Percentiles rank a stretch among this genome's conserved stretches.
These are phyloP conservation scores for Elymnias hypermnestra DNA, from an alignment of 1,140 invertebrate genomes.

Conservation along the genomic window DNA sequence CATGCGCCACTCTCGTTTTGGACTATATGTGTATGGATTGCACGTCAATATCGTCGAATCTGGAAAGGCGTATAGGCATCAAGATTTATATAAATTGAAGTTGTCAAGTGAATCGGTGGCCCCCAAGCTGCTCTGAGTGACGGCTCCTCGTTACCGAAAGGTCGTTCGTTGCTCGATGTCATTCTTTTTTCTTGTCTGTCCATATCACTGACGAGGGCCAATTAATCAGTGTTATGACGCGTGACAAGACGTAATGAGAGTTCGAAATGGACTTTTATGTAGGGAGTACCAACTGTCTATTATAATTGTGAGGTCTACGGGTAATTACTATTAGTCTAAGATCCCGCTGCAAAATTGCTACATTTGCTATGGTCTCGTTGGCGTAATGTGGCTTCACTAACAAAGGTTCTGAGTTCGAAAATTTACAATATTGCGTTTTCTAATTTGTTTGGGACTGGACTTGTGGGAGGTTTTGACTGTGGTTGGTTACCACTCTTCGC, in stretches of 20 bases:
- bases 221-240: constrained; percentile 67
- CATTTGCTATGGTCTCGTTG: too few relatives aligned
- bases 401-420: too few relatives aligned
- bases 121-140: constrained; percentile 39
- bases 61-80: constrained; percentile 28
- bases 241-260: constrained; percentile 57
- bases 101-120: constrained; percentile 41
- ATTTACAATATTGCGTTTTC: too few relatives aligned
- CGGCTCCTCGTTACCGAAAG: constrained; percentile 57
- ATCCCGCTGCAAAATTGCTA: too few relatives aligned
- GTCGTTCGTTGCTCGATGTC: constrained; percentile 46
- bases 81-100: constrained; percentile 53
- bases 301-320: not conserved
- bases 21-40: too few relatives aligned
- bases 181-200: constrained; percentile 41
- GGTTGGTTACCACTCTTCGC: too few relatives aligned
- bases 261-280: constrained; percentile 15
- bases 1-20: too few relatives aligned
- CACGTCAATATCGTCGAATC: constrained; percentile 37
- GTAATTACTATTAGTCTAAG: not conserved
- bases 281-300: constrained; percentile 7
- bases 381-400: too few relatives aligned
- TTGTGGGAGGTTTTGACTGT: too few relatives aligned
- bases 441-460: too few relatives aligned
- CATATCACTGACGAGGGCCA: constrained; percentile 42